A percentile compares a stretch with the other conserved stretches of the same genome.
These are phyloP conservation scores for Fringilla coelebs DNA, from an alignment of 2,797 vertebrate genomes.

Conservation along the genomic window DNA sequence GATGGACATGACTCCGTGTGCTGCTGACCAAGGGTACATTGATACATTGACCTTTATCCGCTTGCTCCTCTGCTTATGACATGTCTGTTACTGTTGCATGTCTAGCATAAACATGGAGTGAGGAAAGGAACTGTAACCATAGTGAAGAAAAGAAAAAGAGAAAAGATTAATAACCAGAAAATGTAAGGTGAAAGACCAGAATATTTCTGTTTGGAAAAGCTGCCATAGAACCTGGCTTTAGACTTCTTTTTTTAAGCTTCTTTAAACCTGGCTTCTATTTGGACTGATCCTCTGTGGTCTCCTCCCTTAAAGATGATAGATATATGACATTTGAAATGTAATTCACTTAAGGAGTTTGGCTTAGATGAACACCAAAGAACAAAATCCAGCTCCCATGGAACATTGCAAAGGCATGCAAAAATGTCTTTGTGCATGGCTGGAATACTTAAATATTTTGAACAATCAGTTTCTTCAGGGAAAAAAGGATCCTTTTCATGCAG, in stretches of 20 bases:
- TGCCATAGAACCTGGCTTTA: constrained; percentile 3
- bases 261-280: constrained; percentile 52
- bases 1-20: not conserved
- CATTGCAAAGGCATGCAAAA: constrained; percentile 52
- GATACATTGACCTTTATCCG: not conserved
- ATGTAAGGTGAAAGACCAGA: not conserved
- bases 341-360: constrained; percentile 38
- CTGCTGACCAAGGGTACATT: not conserved
- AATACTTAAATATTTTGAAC: constrained; percentile 55
- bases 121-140: not conserved
- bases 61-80: not conserved
- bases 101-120: not conserved
- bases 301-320: constrained; percentile 55
- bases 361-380: constrained; percentile 24
- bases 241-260: not conserved
- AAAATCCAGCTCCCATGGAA: constrained; percentile 36
- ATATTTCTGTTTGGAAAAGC: constrained; percentile 29
- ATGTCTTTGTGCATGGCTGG: constrained; percentile 48
- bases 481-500: constrained; percentile 50
- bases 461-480: constrained; percentile 50
- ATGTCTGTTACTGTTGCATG: not conserved
- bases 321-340: constrained; percentile 41
- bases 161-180: not conserved
- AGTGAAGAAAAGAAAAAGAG: not conserved
- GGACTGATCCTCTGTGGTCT: constrained; percentile 36